Evolutionary conservation across 1,140 invertebrate species (phyloP), one percentile per base, ranked within the genome.

Genomic region (Diorhabda carinulata): DNA sequence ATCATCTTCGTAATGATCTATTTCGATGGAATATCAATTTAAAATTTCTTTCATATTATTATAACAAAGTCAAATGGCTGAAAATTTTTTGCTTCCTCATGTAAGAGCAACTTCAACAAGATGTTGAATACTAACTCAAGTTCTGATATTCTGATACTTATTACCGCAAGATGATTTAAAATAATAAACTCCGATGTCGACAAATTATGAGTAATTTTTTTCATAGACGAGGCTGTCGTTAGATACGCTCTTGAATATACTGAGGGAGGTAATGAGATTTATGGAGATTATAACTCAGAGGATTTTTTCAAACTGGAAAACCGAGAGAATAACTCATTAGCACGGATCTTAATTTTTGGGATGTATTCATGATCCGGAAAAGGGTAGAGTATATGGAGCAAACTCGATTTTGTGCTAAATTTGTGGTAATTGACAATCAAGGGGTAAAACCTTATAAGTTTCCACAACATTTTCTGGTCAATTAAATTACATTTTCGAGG

Each of bases 391-490:
- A 52, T 52, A 52, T 52, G 47, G 47, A 52, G 47, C 47, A n/a
- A n/a, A 52, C 47, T 52, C 47, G 47, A 52, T 52, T 52, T 52
- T 52, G 6, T 52, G n/a, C 47, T 52, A 8, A 52, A 52, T 52
- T 52, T n/a, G 47, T 8, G 47, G 47, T 52, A 52, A 52, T 52
- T 52, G 47, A 52, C 47, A 52, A 52, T 52, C n/a, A 52, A 52
- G 47, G 47, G 47, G 47, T 52, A n/a, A 52, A 52, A 52, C 47
- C 6, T 52, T 52, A 52, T 52, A 52, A n/a, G 47, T 52, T 52
- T 52, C n/a, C 47, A n/a, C 4, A n/a, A 52, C 6, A 52, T 52
- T 52, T 6, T 52, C 6, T n/a, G 47, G 47, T 52, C 6, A 52
- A 52, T 52, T 52, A 52, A 52, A 52, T 52, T 8, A 52, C 47